Evolutionary conservation across 2,888 invertebrate species (phyloP).

Genomic region (Lysandra coridon): DNA sequence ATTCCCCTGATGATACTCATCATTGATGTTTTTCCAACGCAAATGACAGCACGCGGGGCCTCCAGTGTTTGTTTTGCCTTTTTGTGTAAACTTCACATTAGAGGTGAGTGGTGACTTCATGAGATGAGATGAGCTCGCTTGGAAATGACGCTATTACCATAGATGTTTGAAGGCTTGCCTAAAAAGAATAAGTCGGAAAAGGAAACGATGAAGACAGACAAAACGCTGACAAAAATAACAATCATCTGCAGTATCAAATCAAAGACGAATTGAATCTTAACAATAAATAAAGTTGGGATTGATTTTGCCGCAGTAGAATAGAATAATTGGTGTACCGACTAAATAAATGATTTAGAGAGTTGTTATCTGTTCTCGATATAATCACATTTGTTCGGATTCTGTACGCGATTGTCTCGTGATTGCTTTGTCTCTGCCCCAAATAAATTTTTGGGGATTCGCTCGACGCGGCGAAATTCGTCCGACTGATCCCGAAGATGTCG

Average conservation of each 20-base stretch:
- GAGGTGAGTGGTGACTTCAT: slow-evolving; percentile 24
- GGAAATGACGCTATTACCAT: background rate
- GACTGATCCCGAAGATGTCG: background rate
- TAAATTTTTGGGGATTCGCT: background rate
- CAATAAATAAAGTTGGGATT: background rate
- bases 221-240: background rate
- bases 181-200: background rate
- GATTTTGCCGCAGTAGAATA: background rate
- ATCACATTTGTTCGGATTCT: slow-evolving; percentile 26
- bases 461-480: background rate
- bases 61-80: slow-evolving; percentile 43
- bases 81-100: slow-evolving; percentile 35
- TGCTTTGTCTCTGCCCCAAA: slow-evolving; percentile 1
- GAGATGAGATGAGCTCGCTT: background rate
- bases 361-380: background rate
- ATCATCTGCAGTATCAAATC: background rate
- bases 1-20: slow-evolving; percentile 47
- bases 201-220: background rate
- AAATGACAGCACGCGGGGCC: slow-evolving; percentile 46
- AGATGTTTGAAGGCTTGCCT: background rate
- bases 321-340: slow-evolving; percentile 5
- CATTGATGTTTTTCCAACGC: slow-evolving; percentile 46
- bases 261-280: background rate
- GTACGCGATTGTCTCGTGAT: slow-evolving; percentile 12
- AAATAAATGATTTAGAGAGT: background rate